phyloP scores from a whole-genome alignment of 2,113 vertebrate genomes.

The Odontesthes bonariensis region DNA sequence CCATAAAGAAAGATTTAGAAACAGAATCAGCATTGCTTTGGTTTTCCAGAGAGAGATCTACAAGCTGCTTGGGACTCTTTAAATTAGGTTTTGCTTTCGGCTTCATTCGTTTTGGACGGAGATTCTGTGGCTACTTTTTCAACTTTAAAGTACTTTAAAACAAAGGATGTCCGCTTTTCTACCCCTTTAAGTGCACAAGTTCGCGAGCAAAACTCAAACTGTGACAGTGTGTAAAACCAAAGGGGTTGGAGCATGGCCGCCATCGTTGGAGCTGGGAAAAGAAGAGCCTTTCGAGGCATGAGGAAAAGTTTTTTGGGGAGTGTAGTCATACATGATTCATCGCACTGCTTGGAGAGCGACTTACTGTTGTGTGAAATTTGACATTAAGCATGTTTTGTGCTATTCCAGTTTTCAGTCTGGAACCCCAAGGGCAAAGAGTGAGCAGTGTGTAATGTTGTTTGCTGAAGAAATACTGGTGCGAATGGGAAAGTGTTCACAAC shows the following conservation, averaged over 20 bases:
- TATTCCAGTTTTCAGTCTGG: slow-evolving; percentile 60
- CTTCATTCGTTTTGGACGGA: too few species aligned
- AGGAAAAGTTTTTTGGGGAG: slow-evolving; percentile 47
- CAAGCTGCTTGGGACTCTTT: not conserved
- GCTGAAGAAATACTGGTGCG: slow-evolving; percentile 27
- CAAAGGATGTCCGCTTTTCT: not conserved
- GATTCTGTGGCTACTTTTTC: not conserved
- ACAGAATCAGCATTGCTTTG: too few species aligned
- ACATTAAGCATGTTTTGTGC: slow-evolving; percentile 77
- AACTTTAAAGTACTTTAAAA: not conserved
- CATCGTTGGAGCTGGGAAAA: slow-evolving; percentile 4
- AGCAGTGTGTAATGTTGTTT: slow-evolving; percentile 66
- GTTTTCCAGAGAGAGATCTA: not conserved
- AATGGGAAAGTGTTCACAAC: slow-evolving; percentile 59
- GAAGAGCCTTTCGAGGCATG: slow-evolving; percentile 5
- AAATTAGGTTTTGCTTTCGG: not conserved
- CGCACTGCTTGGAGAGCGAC: slow-evolving; percentile 66
- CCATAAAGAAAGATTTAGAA: too few species aligned
- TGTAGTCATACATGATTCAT: slow-evolving; percentile 73
- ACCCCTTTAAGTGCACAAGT: too few species aligned
- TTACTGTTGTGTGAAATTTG: slow-evolving; percentile 81
- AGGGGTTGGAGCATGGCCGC: not conserved
- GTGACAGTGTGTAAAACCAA: not conserved
- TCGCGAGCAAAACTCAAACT: not conserved
- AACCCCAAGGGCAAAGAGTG: slow-evolving; percentile 75